These are phyloP conservation scores for Crotophaga sulcirostris DNA, from an alignment of 2,113 vertebrate genomes.

Conservation along the genomic window DNA sequence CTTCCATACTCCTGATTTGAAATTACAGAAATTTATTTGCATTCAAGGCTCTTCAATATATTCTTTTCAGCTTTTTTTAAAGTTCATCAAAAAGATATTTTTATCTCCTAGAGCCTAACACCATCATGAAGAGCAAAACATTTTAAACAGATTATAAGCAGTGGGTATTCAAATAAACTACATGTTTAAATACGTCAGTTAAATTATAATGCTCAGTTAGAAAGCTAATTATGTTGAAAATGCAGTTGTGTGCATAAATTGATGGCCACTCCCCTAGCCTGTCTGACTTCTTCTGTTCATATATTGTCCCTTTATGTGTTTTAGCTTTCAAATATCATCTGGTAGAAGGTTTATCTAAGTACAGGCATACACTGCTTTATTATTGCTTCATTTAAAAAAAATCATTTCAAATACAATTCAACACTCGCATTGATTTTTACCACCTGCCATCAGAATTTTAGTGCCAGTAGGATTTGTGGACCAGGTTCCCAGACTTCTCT, in stretches of 20 bases:
- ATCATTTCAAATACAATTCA: background rate
- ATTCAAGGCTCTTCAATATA: background rate
- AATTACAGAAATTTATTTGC: background rate
- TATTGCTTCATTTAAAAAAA: background rate
- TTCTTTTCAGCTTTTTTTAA: background rate
- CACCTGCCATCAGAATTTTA: background rate
- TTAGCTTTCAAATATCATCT: background rate
- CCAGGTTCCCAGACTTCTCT: background rate
- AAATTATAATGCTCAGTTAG: slow-evolving; percentile 65
- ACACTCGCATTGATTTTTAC: background rate
- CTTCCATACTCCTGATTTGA: background rate
- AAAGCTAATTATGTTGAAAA: slow-evolving; percentile 71
- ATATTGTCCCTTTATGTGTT: background rate
- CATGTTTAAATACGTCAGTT: slow-evolving; percentile 51
- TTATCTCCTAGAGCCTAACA: background rate
- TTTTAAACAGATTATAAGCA: slow-evolving; percentile 2
- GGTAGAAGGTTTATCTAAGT: background rate
- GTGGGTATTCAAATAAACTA: slow-evolving; percentile 55
- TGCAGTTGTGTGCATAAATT: slow-evolving; percentile 28
- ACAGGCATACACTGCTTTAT: background rate
- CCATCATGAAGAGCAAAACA: slow-evolving; percentile 5
- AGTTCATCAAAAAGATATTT: background rate
- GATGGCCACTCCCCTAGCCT: slow-evolving; percentile 21
- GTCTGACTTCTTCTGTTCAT: background rate
- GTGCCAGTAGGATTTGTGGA: background rate